phyloP scores from a whole-genome alignment of 2,888 invertebrate genomes.

The Taenaris catops region DNA sequence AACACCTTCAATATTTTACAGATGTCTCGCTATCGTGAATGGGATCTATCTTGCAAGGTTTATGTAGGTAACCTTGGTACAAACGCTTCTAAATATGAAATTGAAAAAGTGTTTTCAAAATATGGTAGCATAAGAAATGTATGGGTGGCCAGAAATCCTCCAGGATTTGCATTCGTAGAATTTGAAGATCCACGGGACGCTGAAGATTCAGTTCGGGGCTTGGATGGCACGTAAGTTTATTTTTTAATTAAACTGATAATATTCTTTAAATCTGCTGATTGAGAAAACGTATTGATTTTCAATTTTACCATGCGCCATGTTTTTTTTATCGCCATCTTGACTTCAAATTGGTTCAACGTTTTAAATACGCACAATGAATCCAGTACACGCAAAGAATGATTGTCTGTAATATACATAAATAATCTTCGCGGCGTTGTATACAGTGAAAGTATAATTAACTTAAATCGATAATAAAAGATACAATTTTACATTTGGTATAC shows the following conservation, averaged over 20 bases:
- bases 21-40: conserved; percentile 88
- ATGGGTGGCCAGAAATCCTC: conserved; percentile 96
- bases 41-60: conserved; percentile 94
- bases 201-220: conserved; percentile 90
- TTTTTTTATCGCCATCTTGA: conserved; percentile 26
- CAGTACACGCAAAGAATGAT: too few species aligned
- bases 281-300: conserved; percentile 5
- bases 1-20: conserved; percentile 33
- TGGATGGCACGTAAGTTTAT: conserved; percentile 84
- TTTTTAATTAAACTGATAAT: not conserved
- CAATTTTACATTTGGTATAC: too few species aligned
- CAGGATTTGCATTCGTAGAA: conserved; percentile 95
- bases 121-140: conserved; percentile 94
- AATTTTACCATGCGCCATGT: conserved; percentile 10
- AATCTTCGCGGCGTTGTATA: too few species aligned
- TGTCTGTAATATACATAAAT: too few species aligned
- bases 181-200: conserved; percentile 94
- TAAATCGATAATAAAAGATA: too few species aligned
- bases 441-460: too few species aligned
- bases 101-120: conserved; percentile 92
- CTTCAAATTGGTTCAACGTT: too few species aligned
- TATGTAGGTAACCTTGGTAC: conserved; percentile 96
- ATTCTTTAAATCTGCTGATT: not conserved
- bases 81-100: conserved; percentile 93
- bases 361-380: too few species aligned